Evolutionary conservation across 1,140 invertebrate species (phyloP), one percentile per base, ranked within the genome.

Genomic region (Trichonephila inaurata): DNA sequence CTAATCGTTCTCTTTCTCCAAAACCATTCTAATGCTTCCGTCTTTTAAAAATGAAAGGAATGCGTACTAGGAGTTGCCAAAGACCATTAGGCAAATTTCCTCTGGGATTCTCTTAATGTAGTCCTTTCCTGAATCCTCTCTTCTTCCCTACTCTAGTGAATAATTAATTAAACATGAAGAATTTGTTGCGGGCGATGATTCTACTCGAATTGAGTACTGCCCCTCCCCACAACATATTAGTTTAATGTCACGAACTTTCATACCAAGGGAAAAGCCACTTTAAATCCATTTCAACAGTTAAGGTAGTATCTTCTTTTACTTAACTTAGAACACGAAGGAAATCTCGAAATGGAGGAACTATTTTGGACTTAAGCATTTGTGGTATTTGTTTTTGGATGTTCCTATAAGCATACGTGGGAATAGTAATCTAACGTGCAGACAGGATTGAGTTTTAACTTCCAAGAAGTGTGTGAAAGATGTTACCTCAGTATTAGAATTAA

Each of bases 81-180:
- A 51, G 85, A 87, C 87, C 87, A 89, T 89, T 89, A 89, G 40
- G 62, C 28, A 87, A 87, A 87, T 87, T 87, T 87, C 85, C 85
- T 61, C 58, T 10, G 85, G 33, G 87, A 89, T 72, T 89, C 64
- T 72, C 33, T 24, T 40, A 44, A 44, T 33, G 33, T 51, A 72
- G 87, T 72, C 87, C 64, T 44, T 69, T 24, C 40, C 33, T 12
- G 2, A 62, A 33, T 16, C 87, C 40, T 69, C 21, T 6, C 18
- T 61, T 6, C 16, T 21, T 18, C 5, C 18, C 87, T 51, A 14
- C 12, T 58, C 64, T n/a, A n/a, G 21, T 66, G 33, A 69, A 89
- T 89, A 72, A 89, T 69, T 89, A 89, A 89, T 89, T 89, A 89
- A 89, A 89, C 87, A 64, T 69, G 87, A 89, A 89, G 87, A 89